phyloP scores from a whole-genome alignment of 2,797 vertebrate genomes.

The Agapornis canus region DNA sequence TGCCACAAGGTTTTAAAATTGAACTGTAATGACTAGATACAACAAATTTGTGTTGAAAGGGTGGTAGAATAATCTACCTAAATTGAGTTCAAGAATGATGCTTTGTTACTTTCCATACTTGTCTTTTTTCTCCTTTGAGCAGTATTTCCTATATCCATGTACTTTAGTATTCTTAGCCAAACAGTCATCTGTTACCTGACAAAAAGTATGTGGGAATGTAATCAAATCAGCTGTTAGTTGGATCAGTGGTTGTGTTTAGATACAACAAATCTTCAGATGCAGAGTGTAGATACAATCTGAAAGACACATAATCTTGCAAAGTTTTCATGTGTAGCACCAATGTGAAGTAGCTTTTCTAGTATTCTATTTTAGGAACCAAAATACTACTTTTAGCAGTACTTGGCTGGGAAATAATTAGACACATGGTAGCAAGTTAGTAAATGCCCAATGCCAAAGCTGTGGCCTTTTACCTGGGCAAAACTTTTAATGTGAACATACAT shows the following conservation, averaged over 20 bases:
- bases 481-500: rapidly evolving
- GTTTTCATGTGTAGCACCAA: background rate
- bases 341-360: background rate
- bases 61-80: background rate
- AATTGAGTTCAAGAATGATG: background rate
- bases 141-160: background rate
- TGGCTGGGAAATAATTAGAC: background rate
- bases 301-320: background rate
- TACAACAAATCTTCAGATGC: background rate
- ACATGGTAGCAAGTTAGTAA: background rate
- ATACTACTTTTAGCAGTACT: background rate
- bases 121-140: background rate
- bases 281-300: background rate
- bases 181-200: background rate
- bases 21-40: background rate
- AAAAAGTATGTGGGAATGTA: background rate
- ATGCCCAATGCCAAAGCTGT: background rate
- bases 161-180: background rate
- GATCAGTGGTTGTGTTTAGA: background rate
- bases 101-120: background rate
- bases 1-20: background rate
- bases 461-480: background rate
- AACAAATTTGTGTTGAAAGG: background rate
- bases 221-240: background rate
- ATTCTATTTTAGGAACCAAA: background rate